A percentile compares a stretch with the other conserved stretches of the same genome.
Conservation (phyloP, 2,797 vertebrate genomes). For the Enteromius thamalakanensis region DNA sequence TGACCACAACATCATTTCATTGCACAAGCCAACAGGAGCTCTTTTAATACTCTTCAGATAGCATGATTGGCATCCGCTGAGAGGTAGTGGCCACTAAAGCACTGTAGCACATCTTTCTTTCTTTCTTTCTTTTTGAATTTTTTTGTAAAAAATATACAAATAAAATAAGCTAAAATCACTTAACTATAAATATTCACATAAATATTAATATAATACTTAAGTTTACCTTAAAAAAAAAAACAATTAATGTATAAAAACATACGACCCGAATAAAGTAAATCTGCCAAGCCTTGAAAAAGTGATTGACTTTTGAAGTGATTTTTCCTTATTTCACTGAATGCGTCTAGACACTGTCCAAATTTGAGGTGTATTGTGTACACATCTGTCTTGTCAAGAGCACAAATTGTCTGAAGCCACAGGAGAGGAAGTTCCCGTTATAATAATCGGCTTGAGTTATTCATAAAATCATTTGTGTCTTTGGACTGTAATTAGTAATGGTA, state of each 20-base stretch:
- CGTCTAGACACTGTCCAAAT: constrained; percentile 64
- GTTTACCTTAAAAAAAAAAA: not conserved
- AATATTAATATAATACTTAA: too few species aligned
- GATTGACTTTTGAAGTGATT: constrained; percentile 7
- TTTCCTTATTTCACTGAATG: not conserved
- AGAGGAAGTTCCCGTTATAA: constrained; percentile 71
- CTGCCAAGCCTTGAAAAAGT: not conserved
- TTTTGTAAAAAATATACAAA: not conserved
- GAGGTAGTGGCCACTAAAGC: not conserved
- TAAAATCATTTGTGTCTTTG: constrained; percentile 72
- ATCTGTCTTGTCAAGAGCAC: constrained; percentile 74
- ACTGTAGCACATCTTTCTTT: not conserved
- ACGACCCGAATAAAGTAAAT: not conserved
- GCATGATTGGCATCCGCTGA: not conserved
- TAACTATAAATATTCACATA: not conserved
- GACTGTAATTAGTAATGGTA: constrained; percentile 80
- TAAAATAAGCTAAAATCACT: not conserved
- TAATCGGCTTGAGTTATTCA: constrained; percentile 80
- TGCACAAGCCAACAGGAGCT: constrained; percentile 30
- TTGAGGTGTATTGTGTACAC: constrained; percentile 69
- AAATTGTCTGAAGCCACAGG: constrained; percentile 65
- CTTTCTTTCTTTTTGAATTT: not conserved
- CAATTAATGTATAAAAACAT: not conserved
- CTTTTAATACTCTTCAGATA: constrained; percentile 17
- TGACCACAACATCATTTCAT: constrained; percentile 54